These are phyloP conservation scores for Enhydra lutris DNA, from an alignment of 2,113 vertebrate species.

Conservation along the genomic window DNA sequence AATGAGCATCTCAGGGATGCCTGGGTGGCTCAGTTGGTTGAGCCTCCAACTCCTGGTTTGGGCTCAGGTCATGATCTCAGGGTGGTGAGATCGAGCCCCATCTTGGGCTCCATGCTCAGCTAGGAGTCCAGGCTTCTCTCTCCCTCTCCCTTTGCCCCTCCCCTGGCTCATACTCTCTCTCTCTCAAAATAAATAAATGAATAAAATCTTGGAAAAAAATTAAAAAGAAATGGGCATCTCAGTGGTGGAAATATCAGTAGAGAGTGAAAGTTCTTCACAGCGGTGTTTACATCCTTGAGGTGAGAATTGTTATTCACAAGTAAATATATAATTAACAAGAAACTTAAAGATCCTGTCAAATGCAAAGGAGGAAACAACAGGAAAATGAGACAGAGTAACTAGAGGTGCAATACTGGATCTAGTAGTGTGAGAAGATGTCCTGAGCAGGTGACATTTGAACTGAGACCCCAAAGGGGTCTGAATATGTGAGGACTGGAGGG, in stretches of 20 bases:
- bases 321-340: not conserved
- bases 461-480: not conserved
- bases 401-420: not conserved
- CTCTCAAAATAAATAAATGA: not conserved
- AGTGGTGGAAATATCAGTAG: not conserved
- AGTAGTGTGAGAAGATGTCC: not conserved
- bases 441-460: not conserved
- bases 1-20: not conserved
- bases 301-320: not conserved
- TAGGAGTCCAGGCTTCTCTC: too few relatives aligned
- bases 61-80: not conserved
- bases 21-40: not conserved
- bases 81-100: too few relatives aligned
- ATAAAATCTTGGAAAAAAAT: not conserved
- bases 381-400: not conserved
- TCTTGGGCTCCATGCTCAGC: too few relatives aligned
- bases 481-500: not conserved
- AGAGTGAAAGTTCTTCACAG: not conserved
- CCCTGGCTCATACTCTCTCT: not conserved
- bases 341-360: not conserved
- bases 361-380: not conserved
- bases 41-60: not conserved
- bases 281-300: not conserved
- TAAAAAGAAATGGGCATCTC: not conserved
- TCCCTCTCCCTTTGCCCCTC: too few relatives aligned